Evolutionary conservation across 2,888 invertebrate species (phyloP).

Genomic region (Heteropelma amictum): DNA sequence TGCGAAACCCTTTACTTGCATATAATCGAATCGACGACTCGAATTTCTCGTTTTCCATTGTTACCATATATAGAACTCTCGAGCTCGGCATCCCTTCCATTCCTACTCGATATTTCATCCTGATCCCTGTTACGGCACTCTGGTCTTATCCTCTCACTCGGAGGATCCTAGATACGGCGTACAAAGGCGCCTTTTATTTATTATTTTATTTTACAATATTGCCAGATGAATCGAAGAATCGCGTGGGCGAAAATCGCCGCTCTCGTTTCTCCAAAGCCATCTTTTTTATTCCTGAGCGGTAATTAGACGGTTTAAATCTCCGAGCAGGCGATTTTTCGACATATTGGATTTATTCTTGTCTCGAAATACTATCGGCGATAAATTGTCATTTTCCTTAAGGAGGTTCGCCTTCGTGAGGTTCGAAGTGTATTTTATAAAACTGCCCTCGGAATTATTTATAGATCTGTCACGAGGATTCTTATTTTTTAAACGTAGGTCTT

Average conservation of each 20-base stretch:
- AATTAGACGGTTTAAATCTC: no score
- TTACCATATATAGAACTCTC: constrained; percentile 46
- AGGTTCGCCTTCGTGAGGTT: no score
- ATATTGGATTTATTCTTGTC: no score
- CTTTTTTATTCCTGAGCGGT: constrained; percentile 24
- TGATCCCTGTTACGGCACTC: constrained; percentile 36
- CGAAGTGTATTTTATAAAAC: no score
- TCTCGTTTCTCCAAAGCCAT: constrained; percentile 29
- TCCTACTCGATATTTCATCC: constrained; percentile 42
- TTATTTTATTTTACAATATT: neutral
- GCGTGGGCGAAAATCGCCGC: constrained; percentile 42
- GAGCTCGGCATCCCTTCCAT: constrained; percentile 44
- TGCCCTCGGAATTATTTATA: no score
- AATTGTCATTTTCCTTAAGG: no score
- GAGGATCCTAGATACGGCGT: constrained; percentile 67
- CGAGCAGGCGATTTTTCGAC: neutral
- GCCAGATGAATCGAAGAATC: constrained; percentile 17
- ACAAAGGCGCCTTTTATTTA: constrained; percentile 62
- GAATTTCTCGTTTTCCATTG: constrained; percentile 73
- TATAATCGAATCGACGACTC: constrained; percentile 64
- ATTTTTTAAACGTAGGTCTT: no score
- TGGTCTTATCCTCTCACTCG: constrained; percentile 44
- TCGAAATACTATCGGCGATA: no score
- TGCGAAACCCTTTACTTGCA: constrained; percentile 36
- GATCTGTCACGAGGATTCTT: no score